These are phyloP conservation scores for Oreohelix idahoensis DNA, from an alignment of 1,140 invertebrate genomes.

Conservation along the genomic window DNA sequence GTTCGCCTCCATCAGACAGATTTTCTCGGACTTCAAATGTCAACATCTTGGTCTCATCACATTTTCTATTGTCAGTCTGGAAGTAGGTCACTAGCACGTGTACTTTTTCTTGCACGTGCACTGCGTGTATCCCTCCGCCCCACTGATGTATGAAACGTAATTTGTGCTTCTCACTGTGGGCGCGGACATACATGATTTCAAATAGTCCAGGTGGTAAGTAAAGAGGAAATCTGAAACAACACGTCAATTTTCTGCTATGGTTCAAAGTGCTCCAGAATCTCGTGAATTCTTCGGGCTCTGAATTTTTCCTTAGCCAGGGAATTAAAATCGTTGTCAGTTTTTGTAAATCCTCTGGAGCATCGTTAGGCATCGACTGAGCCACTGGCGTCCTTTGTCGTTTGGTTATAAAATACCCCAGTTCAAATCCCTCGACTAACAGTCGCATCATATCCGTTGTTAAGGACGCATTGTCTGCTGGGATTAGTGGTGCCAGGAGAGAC, in stretches of 20 bases:
- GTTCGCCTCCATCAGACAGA: slow-evolving; percentile 49
- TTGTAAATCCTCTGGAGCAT: slow-evolving; percentile 41
- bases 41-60: slow-evolving; percentile 38
- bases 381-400: slow-evolving; percentile 44
- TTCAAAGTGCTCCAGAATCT: slow-evolving; percentile 45
- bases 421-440: slow-evolving; percentile 58
- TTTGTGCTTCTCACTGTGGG: slow-evolving; percentile 54
- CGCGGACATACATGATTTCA: slow-evolving; percentile 58
- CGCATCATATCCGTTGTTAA: slow-evolving; percentile 53
- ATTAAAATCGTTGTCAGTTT: slow-evolving; percentile 52
- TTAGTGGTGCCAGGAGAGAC: slow-evolving; percentile 55
- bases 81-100: slow-evolving; percentile 53
- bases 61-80: background rate
- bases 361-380: slow-evolving; percentile 43
- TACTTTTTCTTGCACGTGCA: slow-evolving; percentile 55
- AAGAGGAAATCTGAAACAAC: slow-evolving; percentile 57
- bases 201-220: slow-evolving; percentile 69
- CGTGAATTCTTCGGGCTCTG: slow-evolving; percentile 49
- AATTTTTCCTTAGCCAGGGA: slow-evolving; percentile 54
- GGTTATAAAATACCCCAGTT: slow-evolving; percentile 61
- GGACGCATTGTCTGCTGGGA: slow-evolving; percentile 54
- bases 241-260: slow-evolving; percentile 46
- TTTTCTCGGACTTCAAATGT: slow-evolving; percentile 60
- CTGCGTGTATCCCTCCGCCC: slow-evolving; percentile 63
- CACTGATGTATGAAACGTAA: slow-evolving; percentile 62